A percentile compares a stretch with the other conserved stretches of the same genome.
phyloP scores from a whole-genome alignment of 2,797 vertebrate genomes.

The Heterohyrax brucei region DNA sequence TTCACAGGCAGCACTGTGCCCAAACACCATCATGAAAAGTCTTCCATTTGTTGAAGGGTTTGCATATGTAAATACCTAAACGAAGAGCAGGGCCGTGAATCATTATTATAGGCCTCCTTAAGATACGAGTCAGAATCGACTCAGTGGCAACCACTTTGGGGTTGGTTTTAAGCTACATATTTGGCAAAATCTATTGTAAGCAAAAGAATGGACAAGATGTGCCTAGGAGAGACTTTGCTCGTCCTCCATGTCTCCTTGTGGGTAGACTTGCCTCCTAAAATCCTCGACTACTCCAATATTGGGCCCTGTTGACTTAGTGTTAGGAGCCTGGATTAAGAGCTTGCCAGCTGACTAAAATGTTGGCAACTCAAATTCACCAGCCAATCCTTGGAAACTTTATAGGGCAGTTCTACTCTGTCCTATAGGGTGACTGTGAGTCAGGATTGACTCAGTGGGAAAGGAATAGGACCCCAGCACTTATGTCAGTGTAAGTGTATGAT shows the following conservation, averaged over 20 bases:
- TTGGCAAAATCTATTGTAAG: not conserved
- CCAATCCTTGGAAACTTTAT: no score
- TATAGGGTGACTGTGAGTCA: no score
- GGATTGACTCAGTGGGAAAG: no score
- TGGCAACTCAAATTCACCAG: no score
- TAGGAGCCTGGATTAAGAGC: no score
- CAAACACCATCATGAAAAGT: not conserved
- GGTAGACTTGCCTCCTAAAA: not conserved
- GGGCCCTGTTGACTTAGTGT: no score
- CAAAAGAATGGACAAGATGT: not conserved
- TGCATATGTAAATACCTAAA: not conserved
- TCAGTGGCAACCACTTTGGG: no score
- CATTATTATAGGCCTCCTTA: not conserved
- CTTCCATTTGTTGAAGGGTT: not conserved
- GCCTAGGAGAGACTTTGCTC: not conserved
- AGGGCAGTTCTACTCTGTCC: no score
- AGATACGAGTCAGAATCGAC: no score
- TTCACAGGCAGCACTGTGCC: not conserved
- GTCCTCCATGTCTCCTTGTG: not conserved
- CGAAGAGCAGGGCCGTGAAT: not conserved
- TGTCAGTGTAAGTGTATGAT: not conserved
- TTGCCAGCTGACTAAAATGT: no score
- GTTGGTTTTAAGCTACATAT: not conserved
- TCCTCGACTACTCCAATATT: not conserved
- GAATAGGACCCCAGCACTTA: not conserved